Evolutionary conservation across 2,113 vertebrate genomes (phyloP).

Genomic region (Delphinapterus leucas): DNA sequence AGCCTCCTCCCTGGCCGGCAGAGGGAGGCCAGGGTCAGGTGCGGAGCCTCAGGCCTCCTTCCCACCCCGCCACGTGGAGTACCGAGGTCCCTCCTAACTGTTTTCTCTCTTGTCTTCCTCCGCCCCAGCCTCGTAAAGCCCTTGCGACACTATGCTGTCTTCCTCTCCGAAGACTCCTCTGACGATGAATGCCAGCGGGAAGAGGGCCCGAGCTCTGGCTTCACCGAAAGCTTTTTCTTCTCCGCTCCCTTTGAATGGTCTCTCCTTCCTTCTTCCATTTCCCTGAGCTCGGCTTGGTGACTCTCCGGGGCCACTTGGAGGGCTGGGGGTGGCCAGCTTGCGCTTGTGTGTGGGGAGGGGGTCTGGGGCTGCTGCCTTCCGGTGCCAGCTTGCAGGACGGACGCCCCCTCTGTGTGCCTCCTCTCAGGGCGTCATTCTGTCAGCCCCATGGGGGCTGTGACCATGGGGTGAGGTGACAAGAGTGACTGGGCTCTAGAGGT

Average conservation of each 20-base stretch:
- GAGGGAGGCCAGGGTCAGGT: not conserved
- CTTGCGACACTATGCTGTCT: constrained; percentile 96
- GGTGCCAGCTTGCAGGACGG: not conserved
- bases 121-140: constrained; percentile 91
- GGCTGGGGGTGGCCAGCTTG: not conserved
- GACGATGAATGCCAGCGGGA: constrained; percentile 94
- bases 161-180: constrained; percentile 98
- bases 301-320: not conserved
- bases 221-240: constrained; percentile 97
- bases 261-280: constrained; percentile 82
- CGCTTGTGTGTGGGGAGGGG: not conserved
- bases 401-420: not conserved
- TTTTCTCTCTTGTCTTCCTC: constrained; percentile 80
- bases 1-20: not conserved
- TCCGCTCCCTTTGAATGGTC: constrained; percentile 98
- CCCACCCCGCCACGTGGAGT: rapidly evolving
- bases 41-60: not conserved
- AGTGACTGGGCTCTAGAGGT: not conserved
- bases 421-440: not conserved
- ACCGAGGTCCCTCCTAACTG: constrained; percentile 13
- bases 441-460: not conserved
- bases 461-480: not conserved
- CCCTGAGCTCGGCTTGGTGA: constrained; percentile 25
- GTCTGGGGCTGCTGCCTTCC: not conserved
- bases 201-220: constrained; percentile 89